Evolutionary conservation across 2,888 invertebrate genomes (phyloP).

Genomic region (Corythucha ciliata): DNA sequence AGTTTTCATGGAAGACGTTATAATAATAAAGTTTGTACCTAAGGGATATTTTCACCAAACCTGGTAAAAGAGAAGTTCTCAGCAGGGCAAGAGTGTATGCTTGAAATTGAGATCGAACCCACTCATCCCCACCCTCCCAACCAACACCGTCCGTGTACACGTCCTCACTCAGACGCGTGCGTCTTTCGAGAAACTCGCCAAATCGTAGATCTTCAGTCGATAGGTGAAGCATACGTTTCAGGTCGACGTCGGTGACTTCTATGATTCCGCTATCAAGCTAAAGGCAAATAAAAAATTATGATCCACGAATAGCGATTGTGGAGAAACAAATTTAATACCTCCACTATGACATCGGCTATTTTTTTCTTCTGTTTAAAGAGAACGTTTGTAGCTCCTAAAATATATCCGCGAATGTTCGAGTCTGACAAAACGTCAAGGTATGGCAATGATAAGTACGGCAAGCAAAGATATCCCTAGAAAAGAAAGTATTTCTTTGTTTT

Average conservation of each 20-base stretch:
- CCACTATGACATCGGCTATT: slow-evolving; percentile 83
- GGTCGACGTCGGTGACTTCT: slow-evolving; percentile 64
- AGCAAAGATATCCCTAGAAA: slow-evolving; percentile 73
- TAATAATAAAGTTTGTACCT: neutral
- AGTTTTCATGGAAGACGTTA: neutral
- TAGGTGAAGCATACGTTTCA: slow-evolving; percentile 73
- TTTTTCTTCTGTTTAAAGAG: slow-evolving; percentile 91
- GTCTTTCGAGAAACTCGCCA: slow-evolving; percentile 82
- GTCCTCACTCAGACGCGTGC: slow-evolving; percentile 49
- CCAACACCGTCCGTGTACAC: slow-evolving; percentile 62
- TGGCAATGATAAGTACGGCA: slow-evolving; percentile 91
- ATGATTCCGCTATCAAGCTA: slow-evolving; percentile 73
- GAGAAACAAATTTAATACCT: slow-evolving; percentile 46
- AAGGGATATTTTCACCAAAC: slow-evolving; percentile 40
- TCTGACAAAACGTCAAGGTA: slow-evolving; percentile 87
- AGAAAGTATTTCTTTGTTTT: slow-evolving; percentile 23
- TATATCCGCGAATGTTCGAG: slow-evolving; percentile 71
- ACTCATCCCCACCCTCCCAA: slow-evolving; percentile 91
- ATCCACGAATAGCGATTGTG: neutral
- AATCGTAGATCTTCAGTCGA: slow-evolving; percentile 92
- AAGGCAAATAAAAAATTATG: neutral
- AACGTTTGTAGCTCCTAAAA: slow-evolving; percentile 98
- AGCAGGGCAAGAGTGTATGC: slow-evolving; percentile 73
- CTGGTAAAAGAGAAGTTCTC: slow-evolving; percentile 65
- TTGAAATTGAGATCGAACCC: slow-evolving; percentile 91